These are phyloP conservation scores for Andricus quercusramuli DNA, from an alignment of 2,888 invertebrate genomes.

Conservation along the genomic window DNA sequence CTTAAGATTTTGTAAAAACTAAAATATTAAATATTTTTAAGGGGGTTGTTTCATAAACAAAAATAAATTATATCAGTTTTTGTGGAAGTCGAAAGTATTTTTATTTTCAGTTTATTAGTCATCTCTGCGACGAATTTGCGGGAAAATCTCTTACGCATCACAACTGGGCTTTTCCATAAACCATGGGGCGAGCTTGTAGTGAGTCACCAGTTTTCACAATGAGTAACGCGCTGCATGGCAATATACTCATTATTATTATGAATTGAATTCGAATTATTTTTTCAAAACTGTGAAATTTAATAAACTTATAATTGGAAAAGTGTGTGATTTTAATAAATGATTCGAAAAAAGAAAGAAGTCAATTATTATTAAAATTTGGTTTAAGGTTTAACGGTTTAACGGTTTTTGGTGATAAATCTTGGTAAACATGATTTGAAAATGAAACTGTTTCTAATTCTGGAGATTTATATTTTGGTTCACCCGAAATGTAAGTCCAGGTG, in stretches of 20 bases:
- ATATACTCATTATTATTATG: neutral
- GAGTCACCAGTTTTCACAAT: neutral
- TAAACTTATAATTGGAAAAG: neutral
- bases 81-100: no score
- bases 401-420: neutral
- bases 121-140: neutral
- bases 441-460: neutral
- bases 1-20: neutral
- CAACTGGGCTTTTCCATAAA: neutral
- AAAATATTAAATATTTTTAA: neutral
- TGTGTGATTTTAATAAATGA: neutral
- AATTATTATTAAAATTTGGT: no score
- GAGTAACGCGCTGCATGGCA: neutral
- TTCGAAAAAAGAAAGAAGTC: neutral
- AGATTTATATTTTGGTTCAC: neutral
- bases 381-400: no score
- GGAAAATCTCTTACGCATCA: neutral
- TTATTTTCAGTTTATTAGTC: neutral
- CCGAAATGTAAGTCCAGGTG: constrained; percentile 13
- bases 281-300: neutral
- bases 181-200: neutral
- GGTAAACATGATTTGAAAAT: neutral
- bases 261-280: neutral
- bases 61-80: neutral
- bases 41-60: neutral